A percentile compares a stretch with the other conserved stretches of the same genome.
phyloP scores from a whole-genome alignment of 1,140 invertebrate species.

The Drosophila yakuba region DNA sequence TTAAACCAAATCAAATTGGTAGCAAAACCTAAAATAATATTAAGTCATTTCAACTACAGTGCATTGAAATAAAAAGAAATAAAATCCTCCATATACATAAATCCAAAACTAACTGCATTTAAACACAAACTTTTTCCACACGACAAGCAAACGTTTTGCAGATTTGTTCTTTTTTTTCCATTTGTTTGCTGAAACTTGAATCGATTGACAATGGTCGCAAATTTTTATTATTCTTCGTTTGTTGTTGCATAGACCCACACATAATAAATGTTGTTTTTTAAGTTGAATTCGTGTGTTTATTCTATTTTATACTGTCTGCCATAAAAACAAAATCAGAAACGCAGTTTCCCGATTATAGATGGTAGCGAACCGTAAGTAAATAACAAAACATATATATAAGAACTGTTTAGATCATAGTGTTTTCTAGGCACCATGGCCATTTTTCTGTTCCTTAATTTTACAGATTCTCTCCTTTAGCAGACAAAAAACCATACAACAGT shows the following conservation, averaged over 20 bases:
- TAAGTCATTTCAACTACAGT: conserved; percentile 66
- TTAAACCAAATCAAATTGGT: conserved; percentile 62
- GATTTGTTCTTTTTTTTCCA: conserved; percentile 9
- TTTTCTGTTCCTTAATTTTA: conserved; percentile 30
- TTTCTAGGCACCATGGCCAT: conserved; percentile 66
- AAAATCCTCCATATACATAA: conserved; percentile 40
- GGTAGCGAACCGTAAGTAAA: conserved; percentile 60
- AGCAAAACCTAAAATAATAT: conserved; percentile 64
- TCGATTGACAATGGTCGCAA: background rate
- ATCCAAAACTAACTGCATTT: conserved; percentile 46
- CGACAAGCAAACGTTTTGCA: conserved; percentile 8
- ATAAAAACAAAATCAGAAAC: conserved; percentile 29
- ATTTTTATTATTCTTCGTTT: conserved; percentile 9
- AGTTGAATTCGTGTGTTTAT: conserved; percentile 10
- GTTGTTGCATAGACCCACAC: conserved; percentile 14
- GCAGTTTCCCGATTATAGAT: conserved; percentile 25
- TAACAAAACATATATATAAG: conserved; percentile 42
- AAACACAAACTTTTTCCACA: conserved; percentile 34
- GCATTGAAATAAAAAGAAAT: conserved; percentile 40
- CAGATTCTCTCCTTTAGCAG: conserved; percentile 17
- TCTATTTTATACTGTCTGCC: conserved; percentile 34
- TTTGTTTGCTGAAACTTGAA: conserved; percentile 2
- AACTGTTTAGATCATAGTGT: conserved; percentile 62
- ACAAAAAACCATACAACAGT: conserved; percentile 7
- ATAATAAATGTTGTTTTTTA: conserved; percentile 9